Evolutionary conservation across 1,140 invertebrate species (phyloP).

Genomic region (Drosophila lacertosa): DNA sequence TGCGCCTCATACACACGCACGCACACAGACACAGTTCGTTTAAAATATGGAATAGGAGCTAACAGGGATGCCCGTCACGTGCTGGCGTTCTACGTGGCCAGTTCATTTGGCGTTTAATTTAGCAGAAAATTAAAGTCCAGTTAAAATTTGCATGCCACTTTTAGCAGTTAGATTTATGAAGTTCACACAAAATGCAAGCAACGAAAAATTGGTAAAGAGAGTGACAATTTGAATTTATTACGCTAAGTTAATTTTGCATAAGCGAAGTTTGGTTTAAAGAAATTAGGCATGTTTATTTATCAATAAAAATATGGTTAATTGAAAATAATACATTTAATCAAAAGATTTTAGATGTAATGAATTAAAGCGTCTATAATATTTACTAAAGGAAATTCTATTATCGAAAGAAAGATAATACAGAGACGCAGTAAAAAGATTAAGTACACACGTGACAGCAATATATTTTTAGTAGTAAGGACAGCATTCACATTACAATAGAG

Average conservation of each 20-base stretch:
- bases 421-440: no score
- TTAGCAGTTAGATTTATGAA: constrained; percentile 66
- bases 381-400: no score
- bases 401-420: no score
- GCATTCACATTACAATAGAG: not conserved
- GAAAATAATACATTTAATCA: no score
- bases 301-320: not conserved
- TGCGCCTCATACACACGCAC: constrained; percentile 7
- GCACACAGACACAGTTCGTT: constrained; percentile 15
- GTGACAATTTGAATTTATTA: constrained; percentile 8
- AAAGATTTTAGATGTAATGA: no score
- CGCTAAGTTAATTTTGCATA: not conserved
- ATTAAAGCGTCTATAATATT: no score
- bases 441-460: no score
- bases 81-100: constrained; percentile 41
- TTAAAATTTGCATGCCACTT: constrained; percentile 79
- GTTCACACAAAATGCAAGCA: constrained; percentile 17
- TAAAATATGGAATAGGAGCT: constrained; percentile 6
- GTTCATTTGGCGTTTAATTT: constrained; percentile 80
- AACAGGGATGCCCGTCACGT: constrained; percentile 45
- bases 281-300: not conserved
- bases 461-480: not conserved
- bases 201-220: not conserved
- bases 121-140: constrained; percentile 79
- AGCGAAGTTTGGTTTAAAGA: not conserved